phyloP scores from a whole-genome alignment of 2,888 invertebrate species.

The Andrena haemorrhoa region DNA sequence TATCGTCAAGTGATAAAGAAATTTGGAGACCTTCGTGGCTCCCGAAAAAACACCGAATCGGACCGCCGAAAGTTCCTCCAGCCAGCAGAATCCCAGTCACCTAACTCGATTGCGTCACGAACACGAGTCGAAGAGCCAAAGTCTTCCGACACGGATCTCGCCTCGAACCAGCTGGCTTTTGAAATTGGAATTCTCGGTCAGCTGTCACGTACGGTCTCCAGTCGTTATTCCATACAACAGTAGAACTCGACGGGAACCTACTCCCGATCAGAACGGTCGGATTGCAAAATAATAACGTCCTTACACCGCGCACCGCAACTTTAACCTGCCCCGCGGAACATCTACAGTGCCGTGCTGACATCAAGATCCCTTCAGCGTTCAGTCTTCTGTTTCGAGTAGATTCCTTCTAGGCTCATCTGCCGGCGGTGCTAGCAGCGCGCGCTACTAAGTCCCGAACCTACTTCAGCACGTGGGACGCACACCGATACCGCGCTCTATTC shows the following conservation, averaged over 20 bases:
- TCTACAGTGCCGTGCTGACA: conserved; percentile 30
- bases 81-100: not conserved
- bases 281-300: no score
- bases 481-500: conserved; percentile 40
- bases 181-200: conserved; percentile 57
- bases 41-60: not conserved
- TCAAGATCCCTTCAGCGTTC: conserved; percentile 1
- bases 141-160: conserved; percentile 43
- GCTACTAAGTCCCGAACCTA: not conserved
- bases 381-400: not conserved
- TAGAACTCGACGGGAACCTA: conserved; percentile 47
- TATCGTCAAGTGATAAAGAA: no score
- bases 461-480: conserved; percentile 4
- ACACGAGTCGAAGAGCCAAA: conserved; percentile 6
- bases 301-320: not conserved
- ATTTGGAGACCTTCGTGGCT: no score
- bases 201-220: conserved; percentile 41
- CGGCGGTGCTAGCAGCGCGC: not conserved
- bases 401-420: not conserved
- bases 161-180: conserved; percentile 20
- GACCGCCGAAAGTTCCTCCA: not conserved
- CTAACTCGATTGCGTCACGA: conserved; percentile 5
- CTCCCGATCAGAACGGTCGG: conserved; percentile 51
- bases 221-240: conserved; percentile 47
- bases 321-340: conserved; percentile 31